Evolutionary conservation across 2,888 invertebrate species (phyloP).

Genomic region (Andrena fulva): DNA sequence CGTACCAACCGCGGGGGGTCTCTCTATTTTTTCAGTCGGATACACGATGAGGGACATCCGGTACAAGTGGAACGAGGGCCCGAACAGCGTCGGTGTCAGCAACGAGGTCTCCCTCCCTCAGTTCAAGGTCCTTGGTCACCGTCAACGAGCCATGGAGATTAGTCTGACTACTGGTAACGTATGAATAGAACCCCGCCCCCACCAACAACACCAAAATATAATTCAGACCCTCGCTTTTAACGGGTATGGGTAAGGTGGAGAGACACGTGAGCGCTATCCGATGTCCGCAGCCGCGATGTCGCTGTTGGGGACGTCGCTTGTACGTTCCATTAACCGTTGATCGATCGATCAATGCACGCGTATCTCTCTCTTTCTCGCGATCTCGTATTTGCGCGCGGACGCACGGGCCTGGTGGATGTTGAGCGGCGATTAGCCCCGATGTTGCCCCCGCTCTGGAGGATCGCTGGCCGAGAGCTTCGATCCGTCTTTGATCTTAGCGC

Average conservation of each 20-base stretch:
- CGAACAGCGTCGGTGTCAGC: constrained; percentile 97
- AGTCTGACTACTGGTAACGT: constrained; percentile 97
- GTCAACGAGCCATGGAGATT: constrained; percentile 98
- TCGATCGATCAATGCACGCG: constrained; percentile 66
- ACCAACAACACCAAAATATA: constrained; percentile 60
- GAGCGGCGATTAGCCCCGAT: constrained; percentile 7
- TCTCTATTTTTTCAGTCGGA: constrained; percentile 91
- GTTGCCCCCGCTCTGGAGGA: not conserved
- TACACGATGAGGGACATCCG: constrained; percentile 99
- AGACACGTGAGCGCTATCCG: constrained; percentile 73
- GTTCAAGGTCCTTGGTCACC: constrained; percentile 98
- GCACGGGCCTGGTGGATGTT: constrained; percentile 37
- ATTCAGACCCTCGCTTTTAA: constrained; percentile 66
- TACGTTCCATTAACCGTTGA: constrained; percentile 62
- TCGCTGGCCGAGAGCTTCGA: constrained; percentile 1
- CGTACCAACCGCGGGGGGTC: constrained; percentile 84
- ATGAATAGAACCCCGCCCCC: constrained; percentile 75
- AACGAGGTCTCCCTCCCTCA: constrained; percentile 98
- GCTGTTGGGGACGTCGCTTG: constrained; percentile 53
- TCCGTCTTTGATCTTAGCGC: constrained; percentile 3
- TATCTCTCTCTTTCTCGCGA: constrained; percentile 72
- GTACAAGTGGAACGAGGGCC: constrained; percentile 98
- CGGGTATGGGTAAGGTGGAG: constrained; percentile 74
- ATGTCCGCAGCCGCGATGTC: constrained; percentile 72
- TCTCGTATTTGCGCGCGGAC: constrained; percentile 31